Evolutionary conservation across 1,140 invertebrate species (phyloP), one percentile per base, ranked within the genome.

Genomic region (Meloidogyne floridensis): DNA sequence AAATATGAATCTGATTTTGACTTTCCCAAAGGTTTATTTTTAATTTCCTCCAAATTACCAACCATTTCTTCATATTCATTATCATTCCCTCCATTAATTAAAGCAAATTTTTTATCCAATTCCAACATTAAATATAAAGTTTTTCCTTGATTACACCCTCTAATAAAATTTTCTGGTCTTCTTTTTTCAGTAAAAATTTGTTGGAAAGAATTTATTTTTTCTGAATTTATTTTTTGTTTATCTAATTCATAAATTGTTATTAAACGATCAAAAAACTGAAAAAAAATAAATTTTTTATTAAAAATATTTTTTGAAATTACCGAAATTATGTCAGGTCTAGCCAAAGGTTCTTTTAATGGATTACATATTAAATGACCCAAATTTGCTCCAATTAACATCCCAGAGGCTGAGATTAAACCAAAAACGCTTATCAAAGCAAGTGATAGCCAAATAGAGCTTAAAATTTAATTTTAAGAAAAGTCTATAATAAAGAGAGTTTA

Each of bases 61-160:
- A 83, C 81, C 13, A 84, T 51, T 13, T 76, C 47, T 32, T 86
- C 69, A 59, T 86, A 84, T 42, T 84, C 84, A 72, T 84, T 80
- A 32, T 56, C 59, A 13, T 69, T 32, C 7, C 86, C 87, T 20
- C 47, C 65, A 5, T 74, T 75, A 72, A 86, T 84, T 77, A 88
- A 78, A 43, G 86, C 76, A 80, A 89, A 88, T 70, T 90, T 89
- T 73, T 84, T 83, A 75, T 89, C 88, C 59, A 89, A 69, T 10
- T 83, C 88, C 70, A 89, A 86, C 47, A 89, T 89, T 42, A 86
- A 82, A 82, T 89, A 89, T 56, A 89, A 84, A 2, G 88, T 89
- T 42, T 84, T 81, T 51, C 87, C 84, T 47, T 83, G 72, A 10
- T 72, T 81, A 69, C 88, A 89, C 1, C 84, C 87, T n/a, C 82